phyloP scores from a whole-genome alignment of 2,888 invertebrate genomes.

The Phyto melanocephala region DNA sequence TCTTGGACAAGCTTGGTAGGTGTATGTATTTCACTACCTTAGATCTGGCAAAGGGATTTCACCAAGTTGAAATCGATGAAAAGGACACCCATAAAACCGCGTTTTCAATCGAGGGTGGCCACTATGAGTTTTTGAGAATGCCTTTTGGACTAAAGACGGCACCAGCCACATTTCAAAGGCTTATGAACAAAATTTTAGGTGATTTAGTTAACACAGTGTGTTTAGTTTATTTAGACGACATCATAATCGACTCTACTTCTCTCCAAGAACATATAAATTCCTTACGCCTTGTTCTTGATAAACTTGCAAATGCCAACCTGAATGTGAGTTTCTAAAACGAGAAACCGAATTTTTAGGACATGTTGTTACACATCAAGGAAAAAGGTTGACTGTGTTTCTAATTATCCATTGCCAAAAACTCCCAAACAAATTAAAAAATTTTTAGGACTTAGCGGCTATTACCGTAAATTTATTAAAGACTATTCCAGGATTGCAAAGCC shows the following conservation, averaged over 20 bases:
- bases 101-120: slow-evolving; percentile 10
- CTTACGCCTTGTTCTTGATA: slow-evolving; percentile 34
- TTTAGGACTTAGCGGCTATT: too few species aligned
- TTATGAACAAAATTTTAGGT: slow-evolving; percentile 5
- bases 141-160: slow-evolving; percentile 3
- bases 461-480: too few species aligned
- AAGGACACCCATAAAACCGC: neutral
- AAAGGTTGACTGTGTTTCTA: too few species aligned
- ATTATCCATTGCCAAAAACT: too few species aligned
- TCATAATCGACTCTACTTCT: slow-evolving; percentile 3
- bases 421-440: too few species aligned
- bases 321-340: too few species aligned
- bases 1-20: slow-evolving; percentile 40
- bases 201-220: slow-evolving; percentile 2
- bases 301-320: slow-evolving; percentile 27
- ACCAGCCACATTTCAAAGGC: slow-evolving; percentile 8
- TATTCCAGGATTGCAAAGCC: too few species aligned
- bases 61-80: too few species aligned
- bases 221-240: slow-evolving; percentile 19
- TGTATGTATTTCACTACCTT: slow-evolving; percentile 10
- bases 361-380: too few species aligned
- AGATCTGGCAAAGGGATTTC: slow-evolving; percentile 3
- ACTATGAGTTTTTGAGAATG: neutral
- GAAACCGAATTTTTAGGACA: neutral
- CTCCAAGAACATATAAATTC: neutral